A percentile compares a stretch with the other conserved stretches of the same genome.
Conservation (phyloP, 30 jellyfish, hydroid and myxozoan genomes). For the Mastigias papua region DNA sequence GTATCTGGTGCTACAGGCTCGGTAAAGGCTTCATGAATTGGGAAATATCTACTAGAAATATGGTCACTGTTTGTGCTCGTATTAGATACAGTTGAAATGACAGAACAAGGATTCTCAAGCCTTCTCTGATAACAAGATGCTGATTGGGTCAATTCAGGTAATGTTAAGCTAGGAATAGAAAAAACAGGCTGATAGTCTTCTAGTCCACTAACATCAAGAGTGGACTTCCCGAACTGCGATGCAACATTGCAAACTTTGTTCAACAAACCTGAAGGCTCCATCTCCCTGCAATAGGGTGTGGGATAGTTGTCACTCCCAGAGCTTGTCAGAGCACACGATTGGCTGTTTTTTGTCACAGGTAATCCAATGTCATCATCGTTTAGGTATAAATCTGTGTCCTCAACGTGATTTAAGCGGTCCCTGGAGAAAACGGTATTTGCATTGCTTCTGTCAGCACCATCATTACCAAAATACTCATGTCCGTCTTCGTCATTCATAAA, state of each 20-base stretch:
- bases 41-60: neutral
- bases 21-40: neutral
- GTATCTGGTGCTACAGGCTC: neutral
- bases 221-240: neutral
- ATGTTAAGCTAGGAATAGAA: neutral
- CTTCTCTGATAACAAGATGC: conserved; percentile 8
- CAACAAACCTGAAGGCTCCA: neutral
- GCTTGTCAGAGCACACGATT: neutral
- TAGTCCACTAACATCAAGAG: conserved; percentile 6
- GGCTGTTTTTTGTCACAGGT: conserved; percentile 8
- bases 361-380: conserved; percentile 61
- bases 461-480: neutral
- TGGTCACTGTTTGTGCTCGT: neutral
- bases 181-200: conserved; percentile 24
- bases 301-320: neutral
- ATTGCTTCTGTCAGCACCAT: neutral
- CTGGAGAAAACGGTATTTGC: neutral
- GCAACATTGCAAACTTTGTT: neutral
- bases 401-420: neutral
- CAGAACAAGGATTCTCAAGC: conserved; percentile 7
- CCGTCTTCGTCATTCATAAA: neutral
- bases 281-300: conserved; percentile 3
- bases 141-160: conserved; percentile 6
- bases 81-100: neutral
- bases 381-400: conserved; percentile 26